A percentile compares a stretch with the other conserved stretches of the same genome.
Conservation (phyloP, 2,888 invertebrate species). For the Xylota sylvarum region DNA sequence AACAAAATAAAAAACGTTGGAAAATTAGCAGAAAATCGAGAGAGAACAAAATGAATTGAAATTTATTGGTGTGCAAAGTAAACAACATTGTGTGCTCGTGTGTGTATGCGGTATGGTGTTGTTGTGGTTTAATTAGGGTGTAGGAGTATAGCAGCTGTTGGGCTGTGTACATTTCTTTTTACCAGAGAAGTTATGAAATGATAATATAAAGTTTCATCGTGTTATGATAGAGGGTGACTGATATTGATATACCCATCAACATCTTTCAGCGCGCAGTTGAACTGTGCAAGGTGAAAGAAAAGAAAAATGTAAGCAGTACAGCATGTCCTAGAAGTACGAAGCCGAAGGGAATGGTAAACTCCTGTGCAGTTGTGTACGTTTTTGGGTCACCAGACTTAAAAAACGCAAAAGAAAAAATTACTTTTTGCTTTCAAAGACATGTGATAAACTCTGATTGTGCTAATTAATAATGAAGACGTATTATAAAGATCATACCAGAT, state of each 20-base stretch:
- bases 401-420: too few species aligned
- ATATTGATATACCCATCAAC: constrained; percentile 16
- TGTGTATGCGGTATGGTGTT: not conserved
- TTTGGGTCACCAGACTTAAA: too few species aligned
- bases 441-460: too few species aligned
- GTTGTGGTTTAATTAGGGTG: constrained; percentile 40
- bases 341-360: too few species aligned
- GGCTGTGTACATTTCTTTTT: constrained; percentile 31
- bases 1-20: constrained; percentile 9
- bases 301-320: too few species aligned
- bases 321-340: too few species aligned
- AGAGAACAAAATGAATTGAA: constrained; percentile 63
- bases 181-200: constrained; percentile 40
- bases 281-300: not conserved
- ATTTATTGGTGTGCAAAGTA: constrained; percentile 59
- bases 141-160: constrained; percentile 37
- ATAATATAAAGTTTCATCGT: constrained; percentile 33
- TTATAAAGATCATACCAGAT: too few species aligned
- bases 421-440: too few species aligned
- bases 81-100: constrained; percentile 15
- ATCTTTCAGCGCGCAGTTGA: not conserved
- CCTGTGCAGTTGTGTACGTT: too few species aligned
- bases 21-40: constrained; percentile 63
- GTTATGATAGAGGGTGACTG: constrained; percentile 33
- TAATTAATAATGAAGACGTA: too few species aligned